Evolutionary conservation across 2,797 vertebrate genomes (phyloP).

Genomic region (Menidia menidia): DNA sequence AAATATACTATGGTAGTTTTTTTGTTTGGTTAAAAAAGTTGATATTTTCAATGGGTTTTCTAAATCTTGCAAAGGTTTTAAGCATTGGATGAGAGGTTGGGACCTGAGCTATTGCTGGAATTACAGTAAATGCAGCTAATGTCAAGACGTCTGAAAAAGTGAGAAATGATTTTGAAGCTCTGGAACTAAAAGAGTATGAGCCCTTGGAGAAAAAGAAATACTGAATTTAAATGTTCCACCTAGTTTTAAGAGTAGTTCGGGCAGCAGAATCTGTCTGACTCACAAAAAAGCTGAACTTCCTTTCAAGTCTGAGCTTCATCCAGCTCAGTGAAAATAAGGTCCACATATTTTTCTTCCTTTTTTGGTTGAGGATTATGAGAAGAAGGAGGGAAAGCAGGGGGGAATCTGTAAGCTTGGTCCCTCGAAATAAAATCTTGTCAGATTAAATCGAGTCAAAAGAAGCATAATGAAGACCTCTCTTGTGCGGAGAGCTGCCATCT

Average conservation of each 20-base stretch:
- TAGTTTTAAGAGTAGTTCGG: not conserved
- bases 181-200: constrained; percentile 40
- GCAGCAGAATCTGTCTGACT: constrained; percentile 21
- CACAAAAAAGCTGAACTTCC: constrained; percentile 64
- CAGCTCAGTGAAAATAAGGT: constrained; percentile 77
- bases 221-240: constrained; percentile 7
- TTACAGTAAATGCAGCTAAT: constrained; percentile 44
- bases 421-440: constrained; percentile 79
- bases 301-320: constrained; percentile 53
- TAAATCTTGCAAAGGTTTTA: constrained; percentile 13
- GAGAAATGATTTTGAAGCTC: constrained; percentile 35
- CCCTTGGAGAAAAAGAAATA: constrained; percentile 39
- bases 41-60: not conserved
- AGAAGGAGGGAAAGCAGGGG: constrained; percentile 4
- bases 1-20: not conserved
- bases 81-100: not conserved
- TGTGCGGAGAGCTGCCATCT: constrained; percentile 54
- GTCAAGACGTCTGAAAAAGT: constrained; percentile 29
- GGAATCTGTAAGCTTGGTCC: constrained; percentile 70
- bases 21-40: not conserved
- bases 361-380: constrained; percentile 76
- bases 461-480: constrained; percentile 74
- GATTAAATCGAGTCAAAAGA: constrained; percentile 78
- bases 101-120: constrained; percentile 39
- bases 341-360: constrained; percentile 77